Evolutionary conservation across 2,888 invertebrate species (phyloP).

Genomic region (Drosophila flavopinicola): DNA sequence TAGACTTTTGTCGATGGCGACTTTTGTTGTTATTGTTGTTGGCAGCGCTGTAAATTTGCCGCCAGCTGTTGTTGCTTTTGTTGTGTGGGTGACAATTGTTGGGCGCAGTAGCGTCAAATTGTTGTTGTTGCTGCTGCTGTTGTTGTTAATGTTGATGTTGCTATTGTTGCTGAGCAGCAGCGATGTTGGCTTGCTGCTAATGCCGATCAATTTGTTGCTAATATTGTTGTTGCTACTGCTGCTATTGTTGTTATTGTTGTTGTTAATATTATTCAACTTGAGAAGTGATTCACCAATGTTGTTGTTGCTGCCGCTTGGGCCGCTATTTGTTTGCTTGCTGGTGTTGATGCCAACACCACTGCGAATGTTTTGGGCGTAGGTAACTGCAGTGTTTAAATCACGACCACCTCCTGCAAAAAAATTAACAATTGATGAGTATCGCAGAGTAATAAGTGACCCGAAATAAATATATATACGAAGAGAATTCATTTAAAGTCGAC

Average conservation of each 20-base stretch:
- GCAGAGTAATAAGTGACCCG: no score
- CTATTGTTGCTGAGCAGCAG: constrained; percentile 38
- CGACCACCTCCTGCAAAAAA: constrained; percentile 90
- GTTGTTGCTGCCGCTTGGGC: constrained; percentile 26
- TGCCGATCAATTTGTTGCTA: constrained; percentile 78
- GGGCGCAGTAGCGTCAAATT: constrained; percentile 26
- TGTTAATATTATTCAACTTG: neutral
- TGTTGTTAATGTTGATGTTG: constrained; percentile 20
- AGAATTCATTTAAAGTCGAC: no score
- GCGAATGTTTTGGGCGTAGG: constrained; percentile 86
- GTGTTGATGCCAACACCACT: constrained; percentile 77
- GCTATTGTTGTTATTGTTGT: constrained; percentile 48
- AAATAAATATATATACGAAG: no score
- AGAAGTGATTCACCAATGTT: neutral
- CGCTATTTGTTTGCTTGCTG: constrained; percentile 35
- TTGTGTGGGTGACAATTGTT: constrained; percentile 37
- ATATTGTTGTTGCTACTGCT: constrained; percentile 22
- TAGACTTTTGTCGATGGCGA: constrained; percentile 43
- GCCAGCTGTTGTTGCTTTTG: constrained; percentile 46
- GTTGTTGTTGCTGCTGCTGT: constrained; percentile 18
- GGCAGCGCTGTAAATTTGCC: constrained; percentile 60
- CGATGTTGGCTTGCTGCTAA: constrained; percentile 35
- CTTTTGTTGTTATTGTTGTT: constrained; percentile 49
- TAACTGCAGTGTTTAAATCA: constrained; percentile 92
- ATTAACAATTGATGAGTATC: neutral